Base-by-base conservation (phyloP, 2,797 vertebrate genomes). In the Botia kubotai region DNA sequence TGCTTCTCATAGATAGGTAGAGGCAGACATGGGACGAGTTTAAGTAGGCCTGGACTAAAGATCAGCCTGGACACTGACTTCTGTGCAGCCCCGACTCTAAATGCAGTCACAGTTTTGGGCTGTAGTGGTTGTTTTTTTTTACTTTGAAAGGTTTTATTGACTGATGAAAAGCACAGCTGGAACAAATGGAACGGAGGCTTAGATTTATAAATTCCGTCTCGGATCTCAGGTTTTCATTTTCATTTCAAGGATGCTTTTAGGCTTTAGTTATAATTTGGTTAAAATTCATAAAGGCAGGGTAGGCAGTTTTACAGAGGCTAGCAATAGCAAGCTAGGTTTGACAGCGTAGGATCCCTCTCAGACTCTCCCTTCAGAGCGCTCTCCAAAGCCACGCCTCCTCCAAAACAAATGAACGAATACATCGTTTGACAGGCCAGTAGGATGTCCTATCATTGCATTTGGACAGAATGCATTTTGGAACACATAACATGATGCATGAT, bases 1-100 rank as follows among this genome's bases (percentile, higher is more conserved):
- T 76, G 60, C 50, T 83, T 43, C 23, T 75, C 66, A 48, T 50
- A 76, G 82, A 83, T 83, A 71, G 71, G 71, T 65, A 26, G 46
- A 67, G 76, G 69, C 50, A 58, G 23, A 10, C 77, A 63, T 6
- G 46, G 69, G 46, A 16, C 39, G 66, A 50, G 43, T 70, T 55
- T 63, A 36, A 10, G 26, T 55, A 46, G 48, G 72, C 63, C 67
- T 46, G 71, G 23, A 48, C 36, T 57, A 46, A 62, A 79, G 6
- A 70, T 58, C 53, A 74, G 43, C 66, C n/a, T 7, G 55, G 43
- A 75, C 77, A 66, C 57, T 66, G 33, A 72, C 21, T 33, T 67
- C 48, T 50, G 6, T 17, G 43, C 55, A 62, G 66, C n/a, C 50
- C 36, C 50, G 12, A 62, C 39, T 62, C 67, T 10, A 23, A 71